Evolutionary conservation across 2,797 vertebrate genomes (phyloP).

Genomic region (Cygnus olor): DNA sequence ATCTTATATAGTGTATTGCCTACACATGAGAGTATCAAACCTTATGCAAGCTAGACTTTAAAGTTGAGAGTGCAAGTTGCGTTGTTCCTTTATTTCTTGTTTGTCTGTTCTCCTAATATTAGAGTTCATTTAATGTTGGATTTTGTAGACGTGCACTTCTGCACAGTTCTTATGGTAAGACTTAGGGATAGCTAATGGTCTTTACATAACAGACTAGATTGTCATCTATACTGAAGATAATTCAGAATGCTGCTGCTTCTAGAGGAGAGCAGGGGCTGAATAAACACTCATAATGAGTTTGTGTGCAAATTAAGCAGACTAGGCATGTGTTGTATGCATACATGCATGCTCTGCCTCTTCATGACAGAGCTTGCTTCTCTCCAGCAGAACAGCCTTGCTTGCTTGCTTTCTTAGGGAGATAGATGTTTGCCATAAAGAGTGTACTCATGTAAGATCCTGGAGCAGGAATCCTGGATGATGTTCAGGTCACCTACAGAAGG

Average conservation of each 20-base stretch:
- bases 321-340: fast-evolving
- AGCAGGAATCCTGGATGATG: neutral
- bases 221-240: neutral
- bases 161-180: neutral
- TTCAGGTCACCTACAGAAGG: neutral
- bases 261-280: neutral
- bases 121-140: neutral
- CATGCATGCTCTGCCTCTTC: fast-evolving
- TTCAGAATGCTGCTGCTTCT: neutral
- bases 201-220: neutral
- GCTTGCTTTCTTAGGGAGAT: neutral
- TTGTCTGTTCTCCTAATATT: neutral
- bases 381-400: neutral
- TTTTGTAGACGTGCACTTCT: neutral
- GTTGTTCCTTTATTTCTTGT: neutral
- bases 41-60: neutral
- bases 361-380: neutral
- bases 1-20: constrained; percentile 16
- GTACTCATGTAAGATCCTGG: neutral
- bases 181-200: neutral
- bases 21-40: constrained; percentile 6
- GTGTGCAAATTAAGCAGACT: neutral
- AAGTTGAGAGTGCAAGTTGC: neutral
- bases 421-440: neutral
- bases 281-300: neutral